These are phyloP conservation scores for Elgaria multicarinata DNA, from an alignment of 2,113 vertebrate genomes.

Conservation along the genomic window DNA sequence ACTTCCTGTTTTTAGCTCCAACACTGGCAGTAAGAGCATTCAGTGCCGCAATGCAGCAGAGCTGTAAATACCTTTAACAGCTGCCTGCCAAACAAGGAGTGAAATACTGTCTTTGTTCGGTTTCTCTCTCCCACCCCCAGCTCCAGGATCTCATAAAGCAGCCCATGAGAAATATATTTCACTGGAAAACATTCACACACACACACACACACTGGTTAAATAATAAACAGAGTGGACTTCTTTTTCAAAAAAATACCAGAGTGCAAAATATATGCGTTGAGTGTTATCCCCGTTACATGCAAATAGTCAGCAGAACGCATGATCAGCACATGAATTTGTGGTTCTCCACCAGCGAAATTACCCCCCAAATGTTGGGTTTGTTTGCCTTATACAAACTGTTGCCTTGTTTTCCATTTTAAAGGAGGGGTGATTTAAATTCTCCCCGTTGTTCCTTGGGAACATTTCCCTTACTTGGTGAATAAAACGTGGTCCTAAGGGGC, in stretches of 20 bases:
- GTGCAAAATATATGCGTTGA: background rate
- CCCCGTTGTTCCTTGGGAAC: background rate
- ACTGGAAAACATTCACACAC: constrained; percentile 13
- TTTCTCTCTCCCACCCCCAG: constrained; percentile 54
- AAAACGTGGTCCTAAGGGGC: background rate
- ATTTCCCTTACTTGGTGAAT: background rate
- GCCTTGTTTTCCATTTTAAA: background rate
- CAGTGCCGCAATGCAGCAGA: constrained; percentile 95
- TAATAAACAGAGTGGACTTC: background rate
- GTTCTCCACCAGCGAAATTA: background rate
- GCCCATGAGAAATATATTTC: constrained; percentile 59
- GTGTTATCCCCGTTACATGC: background rate
- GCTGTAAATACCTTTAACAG: constrained; percentile 99
- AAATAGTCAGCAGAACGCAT: background rate
- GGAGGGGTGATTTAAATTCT: constrained; percentile 1
- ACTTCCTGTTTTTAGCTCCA: constrained; percentile 77
- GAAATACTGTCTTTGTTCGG: constrained; percentile 99
- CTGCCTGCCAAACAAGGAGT: constrained; percentile 94
- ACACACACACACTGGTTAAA: background rate
- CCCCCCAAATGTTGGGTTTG: background rate
- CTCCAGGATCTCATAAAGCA: constrained; percentile 70
- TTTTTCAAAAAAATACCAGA: constrained; percentile 16
- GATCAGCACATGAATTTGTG: background rate
- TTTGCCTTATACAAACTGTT: background rate
- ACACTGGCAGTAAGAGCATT: constrained; percentile 62